Conservation (phyloP, 2,888 invertebrate genomes). For the Linyphia triangularis region DNA sequence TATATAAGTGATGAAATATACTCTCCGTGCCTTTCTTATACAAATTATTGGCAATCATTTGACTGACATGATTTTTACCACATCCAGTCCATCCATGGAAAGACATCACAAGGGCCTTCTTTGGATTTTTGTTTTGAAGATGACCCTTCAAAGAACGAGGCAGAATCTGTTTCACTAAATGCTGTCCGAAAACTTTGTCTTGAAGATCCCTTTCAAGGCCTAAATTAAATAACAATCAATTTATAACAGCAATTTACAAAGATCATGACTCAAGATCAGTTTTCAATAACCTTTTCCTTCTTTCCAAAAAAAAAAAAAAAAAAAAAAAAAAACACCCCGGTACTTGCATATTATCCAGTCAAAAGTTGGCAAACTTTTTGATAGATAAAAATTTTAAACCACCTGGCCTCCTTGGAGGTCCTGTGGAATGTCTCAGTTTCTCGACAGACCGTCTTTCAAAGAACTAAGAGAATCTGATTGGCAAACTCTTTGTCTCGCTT, state of each 20-base stretch:
- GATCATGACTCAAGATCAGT: not conserved
- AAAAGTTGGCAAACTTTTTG: not conserved
- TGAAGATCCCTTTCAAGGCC: conserved; percentile 20
- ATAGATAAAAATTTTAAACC: too few species aligned
- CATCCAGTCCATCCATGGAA: conserved; percentile 96
- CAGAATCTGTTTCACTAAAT: conserved; percentile 81
- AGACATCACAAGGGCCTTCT: conserved; percentile 91
- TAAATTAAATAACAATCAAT: conserved; percentile 2
- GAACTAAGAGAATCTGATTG: too few species aligned
- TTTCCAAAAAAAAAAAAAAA: too few species aligned
- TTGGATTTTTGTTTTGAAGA: conserved; percentile 79
- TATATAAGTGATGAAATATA: conserved; percentile 88
- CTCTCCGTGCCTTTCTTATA: conserved; percentile 86
- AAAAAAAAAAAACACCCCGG: too few species aligned
- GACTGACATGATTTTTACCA: conserved; percentile 93
- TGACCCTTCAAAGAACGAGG: conserved; percentile 81
- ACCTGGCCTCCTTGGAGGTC: too few species aligned
- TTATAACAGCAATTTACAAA: not conserved
- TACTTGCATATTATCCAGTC: too few species aligned
- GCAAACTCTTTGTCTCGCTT: too few species aligned
- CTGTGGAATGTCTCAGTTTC: too few species aligned
- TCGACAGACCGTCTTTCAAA: too few species aligned
- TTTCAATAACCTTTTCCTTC: too few species aligned
- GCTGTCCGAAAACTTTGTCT: conserved; percentile 81
- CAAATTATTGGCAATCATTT: conserved; percentile 86